Conservation (phyloP, 2,797 vertebrate species). For the Anguilla marmorata region DNA sequence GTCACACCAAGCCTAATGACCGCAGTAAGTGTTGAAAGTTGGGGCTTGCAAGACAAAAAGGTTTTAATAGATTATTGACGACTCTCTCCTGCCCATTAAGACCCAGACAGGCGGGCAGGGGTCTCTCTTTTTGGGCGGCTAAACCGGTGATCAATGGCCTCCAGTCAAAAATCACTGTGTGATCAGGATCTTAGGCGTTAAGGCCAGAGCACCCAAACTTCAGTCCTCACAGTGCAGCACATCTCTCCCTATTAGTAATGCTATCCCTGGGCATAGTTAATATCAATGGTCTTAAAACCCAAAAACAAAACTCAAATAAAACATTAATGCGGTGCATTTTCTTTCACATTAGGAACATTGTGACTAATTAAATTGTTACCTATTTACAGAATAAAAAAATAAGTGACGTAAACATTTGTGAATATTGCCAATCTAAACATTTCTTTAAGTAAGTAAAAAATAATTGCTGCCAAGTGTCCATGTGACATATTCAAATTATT, state of each 20-base stretch:
- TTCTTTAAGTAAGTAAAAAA: not conserved
- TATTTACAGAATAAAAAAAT: not conserved
- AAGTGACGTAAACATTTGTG: not conserved
- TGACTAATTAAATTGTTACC: not conserved
- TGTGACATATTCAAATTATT: not conserved
- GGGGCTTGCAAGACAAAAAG: slow-evolving; percentile 36
- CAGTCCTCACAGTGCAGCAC: slow-evolving; percentile 4
- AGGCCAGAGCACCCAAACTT: slow-evolving; percentile 36
- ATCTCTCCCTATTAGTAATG: slow-evolving; percentile 34
- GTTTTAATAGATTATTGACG: slow-evolving; percentile 50
- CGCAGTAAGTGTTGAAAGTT: slow-evolving; percentile 29
- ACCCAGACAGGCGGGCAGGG: slow-evolving; percentile 26
- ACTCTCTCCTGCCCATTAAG: slow-evolving; percentile 26
- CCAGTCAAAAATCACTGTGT: slow-evolving; percentile 27
- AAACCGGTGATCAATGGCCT: slow-evolving; percentile 38
- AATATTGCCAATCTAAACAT: not conserved
- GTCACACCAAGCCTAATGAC: slow-evolving; percentile 34
- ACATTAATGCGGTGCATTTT: not conserved
- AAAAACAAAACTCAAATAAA: not conserved
- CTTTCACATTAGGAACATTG: not conserved
- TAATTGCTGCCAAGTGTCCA: not conserved
- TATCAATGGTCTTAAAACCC: not conserved
- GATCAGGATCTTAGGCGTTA: slow-evolving; percentile 40
- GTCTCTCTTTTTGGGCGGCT: not conserved
- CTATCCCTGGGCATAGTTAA: not conserved